Evolutionary conservation across 1,140 invertebrate species (phyloP).

Genomic region (Diabrotica undecimpunctata): DNA sequence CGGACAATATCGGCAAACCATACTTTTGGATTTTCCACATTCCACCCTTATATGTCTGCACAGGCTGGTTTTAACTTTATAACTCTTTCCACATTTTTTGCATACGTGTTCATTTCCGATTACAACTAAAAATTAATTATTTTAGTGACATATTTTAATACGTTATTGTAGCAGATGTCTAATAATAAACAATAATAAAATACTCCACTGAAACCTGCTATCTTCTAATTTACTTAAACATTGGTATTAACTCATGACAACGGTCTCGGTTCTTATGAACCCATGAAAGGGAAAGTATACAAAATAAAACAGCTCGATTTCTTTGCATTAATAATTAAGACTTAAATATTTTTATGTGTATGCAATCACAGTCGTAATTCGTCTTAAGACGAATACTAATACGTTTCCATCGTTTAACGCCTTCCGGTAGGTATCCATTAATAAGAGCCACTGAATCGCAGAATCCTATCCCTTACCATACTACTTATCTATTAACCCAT

Average conservation of each 20-base stretch:
- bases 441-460: too few relatives aligned
- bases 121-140: neutral
- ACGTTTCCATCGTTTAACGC: too few relatives aligned
- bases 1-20: conserved; percentile 18
- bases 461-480: too few relatives aligned
- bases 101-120: neutral
- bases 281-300: neutral
- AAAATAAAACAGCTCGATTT: too few relatives aligned
- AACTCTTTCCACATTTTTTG: conserved; percentile 24
- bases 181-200: neutral
- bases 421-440: too few relatives aligned
- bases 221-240: neutral
- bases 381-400: too few relatives aligned
- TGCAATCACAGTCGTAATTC: too few relatives aligned
- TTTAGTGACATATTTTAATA: neutral
- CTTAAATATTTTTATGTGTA: too few relatives aligned
- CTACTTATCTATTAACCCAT: too few relatives aligned
- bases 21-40: conserved; percentile 24
- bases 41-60: conserved; percentile 21
- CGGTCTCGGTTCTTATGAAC: neutral
- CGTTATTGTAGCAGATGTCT: neutral
- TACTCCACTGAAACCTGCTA: neutral
- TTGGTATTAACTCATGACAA: neutral
- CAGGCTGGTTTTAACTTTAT: conserved; percentile 19
- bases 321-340: too few relatives aligned